Conservation (phyloP, 1,140 invertebrate species). For the Lanistes nyassanus region DNA sequence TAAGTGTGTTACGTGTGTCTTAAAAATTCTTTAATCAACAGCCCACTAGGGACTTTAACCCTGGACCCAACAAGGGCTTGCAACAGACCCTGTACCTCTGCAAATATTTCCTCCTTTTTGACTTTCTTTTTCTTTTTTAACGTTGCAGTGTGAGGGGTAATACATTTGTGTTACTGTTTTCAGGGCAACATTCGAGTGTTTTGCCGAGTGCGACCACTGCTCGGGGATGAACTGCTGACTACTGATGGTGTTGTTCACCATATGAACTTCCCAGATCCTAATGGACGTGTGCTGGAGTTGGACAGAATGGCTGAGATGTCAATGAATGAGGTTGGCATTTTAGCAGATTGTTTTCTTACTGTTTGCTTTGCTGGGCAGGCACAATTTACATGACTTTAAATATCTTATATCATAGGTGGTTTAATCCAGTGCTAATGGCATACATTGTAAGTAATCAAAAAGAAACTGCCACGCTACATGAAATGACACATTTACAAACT, state of each 20-base stretch:
- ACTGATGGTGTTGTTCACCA: constrained; percentile 88
- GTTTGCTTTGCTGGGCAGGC: no score
- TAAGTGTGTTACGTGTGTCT: no score
- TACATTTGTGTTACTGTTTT: background rate
- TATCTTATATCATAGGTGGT: no score
- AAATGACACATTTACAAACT: no score
- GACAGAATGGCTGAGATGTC: constrained; percentile 52
- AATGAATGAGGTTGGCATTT: constrained; percentile 59
- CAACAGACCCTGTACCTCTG: background rate
- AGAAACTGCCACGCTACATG: no score
- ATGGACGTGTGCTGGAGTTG: constrained; percentile 75
- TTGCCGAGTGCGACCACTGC: constrained; percentile 96
- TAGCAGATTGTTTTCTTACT: background rate
- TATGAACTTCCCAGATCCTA: constrained; percentile 90
- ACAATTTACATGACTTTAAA: no score
- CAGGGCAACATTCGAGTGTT: constrained; percentile 95
- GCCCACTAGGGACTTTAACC: no score
- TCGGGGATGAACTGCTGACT: constrained; percentile 95
- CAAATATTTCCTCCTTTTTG: background rate
- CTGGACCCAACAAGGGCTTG: background rate
- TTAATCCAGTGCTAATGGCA: no score
- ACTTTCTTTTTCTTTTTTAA: constrained; percentile 8
- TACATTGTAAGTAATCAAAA: no score
- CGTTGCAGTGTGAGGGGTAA: background rate
- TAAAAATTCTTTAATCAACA: no score